A percentile compares a stretch with the other conserved stretches of the same genome.
These are phyloP conservation scores for Nemotelus nigrinus DNA, from an alignment of 2,888 invertebrate genomes.

Conservation along the genomic window DNA sequence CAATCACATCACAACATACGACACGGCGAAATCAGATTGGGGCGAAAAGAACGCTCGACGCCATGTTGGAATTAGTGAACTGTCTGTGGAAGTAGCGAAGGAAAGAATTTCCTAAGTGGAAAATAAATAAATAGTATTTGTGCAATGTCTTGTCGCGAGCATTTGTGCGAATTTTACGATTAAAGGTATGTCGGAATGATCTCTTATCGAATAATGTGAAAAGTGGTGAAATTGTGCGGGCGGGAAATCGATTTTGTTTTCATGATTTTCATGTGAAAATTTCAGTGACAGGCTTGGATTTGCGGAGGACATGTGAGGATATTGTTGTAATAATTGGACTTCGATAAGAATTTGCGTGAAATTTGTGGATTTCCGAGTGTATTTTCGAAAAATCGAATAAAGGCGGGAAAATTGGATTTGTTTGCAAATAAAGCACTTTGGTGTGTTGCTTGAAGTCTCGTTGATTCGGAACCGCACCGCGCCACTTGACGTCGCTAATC, in stretches of 20 bases:
- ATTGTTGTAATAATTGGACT: constrained; percentile 14
- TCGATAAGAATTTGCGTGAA: background rate
- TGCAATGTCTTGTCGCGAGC: constrained; percentile 38
- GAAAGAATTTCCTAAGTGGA: constrained; percentile 37
- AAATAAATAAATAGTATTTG: constrained; percentile 37
- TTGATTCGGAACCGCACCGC: constrained; percentile 26
- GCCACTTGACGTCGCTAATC: constrained; percentile 37
- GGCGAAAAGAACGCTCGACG: constrained; percentile 50
- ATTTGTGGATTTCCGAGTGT: constrained; percentile 20
- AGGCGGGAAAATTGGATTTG: constrained; percentile 51
- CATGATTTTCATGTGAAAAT: constrained; percentile 34
- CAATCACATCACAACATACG: background rate
- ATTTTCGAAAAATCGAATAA: constrained; percentile 35
- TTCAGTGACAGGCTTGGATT: constrained; percentile 33
- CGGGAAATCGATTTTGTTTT: constrained; percentile 32
- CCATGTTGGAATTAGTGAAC: constrained; percentile 50
- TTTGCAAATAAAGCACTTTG: constrained; percentile 50
- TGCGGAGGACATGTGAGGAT: constrained; percentile 33
- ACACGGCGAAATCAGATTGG: constrained; percentile 3
- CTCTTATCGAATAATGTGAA: background rate
- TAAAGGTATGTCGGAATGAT: constrained; percentile 44
- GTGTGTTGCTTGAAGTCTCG: background rate
- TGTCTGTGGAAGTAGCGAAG: constrained; percentile 47
- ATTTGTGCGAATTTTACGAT: constrained; percentile 34
- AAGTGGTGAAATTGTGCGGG: background rate